Base-by-base conservation (phyloP, 2,113 vertebrate genomes). In the Chloroceryle aenea region DNA sequence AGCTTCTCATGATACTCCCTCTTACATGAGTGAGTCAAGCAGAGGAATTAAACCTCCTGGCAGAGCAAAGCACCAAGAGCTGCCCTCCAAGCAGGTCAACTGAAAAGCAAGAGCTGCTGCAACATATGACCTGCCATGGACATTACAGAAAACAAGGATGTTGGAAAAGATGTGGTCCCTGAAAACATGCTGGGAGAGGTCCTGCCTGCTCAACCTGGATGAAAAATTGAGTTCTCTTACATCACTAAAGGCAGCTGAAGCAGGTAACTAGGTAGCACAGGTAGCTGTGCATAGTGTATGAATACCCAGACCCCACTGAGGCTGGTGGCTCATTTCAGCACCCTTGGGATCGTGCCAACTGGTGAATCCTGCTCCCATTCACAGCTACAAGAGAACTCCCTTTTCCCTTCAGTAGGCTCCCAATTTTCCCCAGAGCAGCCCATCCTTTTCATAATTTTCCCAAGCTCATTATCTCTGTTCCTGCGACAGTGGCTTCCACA, bases 51-150 rank as follows among this genome's bases (percentile, higher is more conserved):
- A 58, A 58, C 16, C 25, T 34, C 48, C 26, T 9, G 32, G 22
- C 40, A n/a, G 62, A 79, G 62, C 40, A 21, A 26, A 82, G 66
- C 82, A 42, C 22, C 14, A 9, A 21, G n/a, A 52, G 30, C 20
- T 16, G 32, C 32, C 30, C 48, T 10, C 6, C 0, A 1, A 67
- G 36, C 30, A 72, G 62, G 34, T 43, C 74, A 53, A 7, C 42
- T 47, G 62, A 30, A 89, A 56, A 85, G 34, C 56, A 61, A 59
- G 63, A 58, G n/a, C 52, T 67, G 52, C 17, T 48, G 40, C 68
- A 7, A 2, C 4, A 27, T 1, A 2, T 9, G 32, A 36, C 25
- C 32, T 40, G 30, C 48, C 53, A 9, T 0, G 4, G 40, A 21
- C 43, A 22, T 16, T 29, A 40, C 29, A 12, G 45, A 27, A 38